These are phyloP conservation scores for Plectrocnemia conspersa DNA, from an alignment of 1,140 invertebrate genomes.

Conservation along the genomic window DNA sequence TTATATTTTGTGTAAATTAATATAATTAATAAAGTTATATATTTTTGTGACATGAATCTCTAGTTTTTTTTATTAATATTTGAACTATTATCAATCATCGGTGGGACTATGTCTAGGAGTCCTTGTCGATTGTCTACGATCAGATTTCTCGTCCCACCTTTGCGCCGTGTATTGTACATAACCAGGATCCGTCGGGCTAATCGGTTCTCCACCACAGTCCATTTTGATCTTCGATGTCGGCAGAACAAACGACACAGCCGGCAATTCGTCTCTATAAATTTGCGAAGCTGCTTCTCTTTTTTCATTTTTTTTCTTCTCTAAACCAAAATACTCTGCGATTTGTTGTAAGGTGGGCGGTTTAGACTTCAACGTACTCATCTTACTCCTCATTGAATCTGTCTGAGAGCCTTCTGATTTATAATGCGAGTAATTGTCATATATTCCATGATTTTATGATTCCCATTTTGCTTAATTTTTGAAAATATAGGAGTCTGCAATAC, in stretches of 20 bases:
- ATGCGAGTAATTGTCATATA: slow-evolving; percentile 29
- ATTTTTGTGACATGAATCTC: slow-evolving; percentile 2
- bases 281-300: slow-evolving; percentile 35
- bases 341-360: slow-evolving; percentile 46
- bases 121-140: slow-evolving; percentile 44
- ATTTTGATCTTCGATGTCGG: slow-evolving; percentile 23
- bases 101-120: slow-evolving; percentile 60
- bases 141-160: slow-evolving; percentile 57
- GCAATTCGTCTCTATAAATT: slow-evolving; percentile 26
- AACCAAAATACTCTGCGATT: slow-evolving; percentile 45
- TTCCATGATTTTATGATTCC: slow-evolving; percentile 24
- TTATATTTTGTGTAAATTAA: background rate
- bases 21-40: background rate
- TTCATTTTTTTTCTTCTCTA: slow-evolving; percentile 29
- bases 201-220: slow-evolving; percentile 42
- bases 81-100: slow-evolving; percentile 35
- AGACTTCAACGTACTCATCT: slow-evolving; percentile 27
- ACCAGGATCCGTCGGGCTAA: slow-evolving; percentile 62
- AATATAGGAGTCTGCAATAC: slow-evolving; percentile 48
- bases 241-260: slow-evolving; percentile 27
- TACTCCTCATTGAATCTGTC: slow-evolving; percentile 27
- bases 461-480: slow-evolving; percentile 43
- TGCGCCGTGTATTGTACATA: slow-evolving; percentile 64
- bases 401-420: slow-evolving; percentile 25
- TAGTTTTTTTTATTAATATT: slow-evolving; percentile 7